phyloP scores from a whole-genome alignment of 1,140 invertebrate genomes.

The Meloidogyne hapla region DNA sequence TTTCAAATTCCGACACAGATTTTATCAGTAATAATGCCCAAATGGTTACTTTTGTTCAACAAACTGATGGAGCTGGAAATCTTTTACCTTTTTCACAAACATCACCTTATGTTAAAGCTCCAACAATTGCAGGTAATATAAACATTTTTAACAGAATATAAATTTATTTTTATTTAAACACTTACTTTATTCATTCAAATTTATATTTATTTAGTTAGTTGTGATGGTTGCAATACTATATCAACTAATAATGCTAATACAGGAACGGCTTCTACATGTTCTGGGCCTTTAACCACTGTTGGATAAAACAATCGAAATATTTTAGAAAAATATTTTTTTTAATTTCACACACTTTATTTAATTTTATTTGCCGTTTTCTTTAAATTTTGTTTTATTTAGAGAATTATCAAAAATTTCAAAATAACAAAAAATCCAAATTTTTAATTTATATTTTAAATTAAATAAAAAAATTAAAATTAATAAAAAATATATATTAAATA shows the following conservation, averaged over 20 bases:
- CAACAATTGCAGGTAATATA: conserved; percentile 8
- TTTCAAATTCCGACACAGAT: background rate
- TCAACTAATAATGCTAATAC: conserved; percentile 12
- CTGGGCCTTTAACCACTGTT: background rate
- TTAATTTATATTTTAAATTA: too few relatives aligned
- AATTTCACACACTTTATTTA: too few relatives aligned
- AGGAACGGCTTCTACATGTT: conserved; percentile 1
- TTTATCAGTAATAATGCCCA: background rate
- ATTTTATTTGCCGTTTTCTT: too few relatives aligned
- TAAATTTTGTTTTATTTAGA: too few relatives aligned
- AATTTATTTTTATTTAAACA: too few relatives aligned
- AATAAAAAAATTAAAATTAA: too few relatives aligned
- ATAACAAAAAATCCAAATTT: too few relatives aligned
- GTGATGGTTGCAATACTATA: conserved; percentile 7
- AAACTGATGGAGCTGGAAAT: background rate
- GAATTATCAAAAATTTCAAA: too few relatives aligned
- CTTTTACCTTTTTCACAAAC: background rate
- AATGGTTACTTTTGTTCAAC: conserved; percentile 6
- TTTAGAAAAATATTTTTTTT: too few relatives aligned
- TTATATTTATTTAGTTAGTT: conserved; percentile 13
- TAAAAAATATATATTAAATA: too few relatives aligned
- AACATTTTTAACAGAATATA: too few relatives aligned
- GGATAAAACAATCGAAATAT: background rate
- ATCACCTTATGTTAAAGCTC: conserved; percentile 6
- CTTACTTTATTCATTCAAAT: too few relatives aligned